These are phyloP conservation scores for Struthidea cinerea DNA, from an alignment of 2,113 vertebrate genomes.

Conservation along the genomic window DNA sequence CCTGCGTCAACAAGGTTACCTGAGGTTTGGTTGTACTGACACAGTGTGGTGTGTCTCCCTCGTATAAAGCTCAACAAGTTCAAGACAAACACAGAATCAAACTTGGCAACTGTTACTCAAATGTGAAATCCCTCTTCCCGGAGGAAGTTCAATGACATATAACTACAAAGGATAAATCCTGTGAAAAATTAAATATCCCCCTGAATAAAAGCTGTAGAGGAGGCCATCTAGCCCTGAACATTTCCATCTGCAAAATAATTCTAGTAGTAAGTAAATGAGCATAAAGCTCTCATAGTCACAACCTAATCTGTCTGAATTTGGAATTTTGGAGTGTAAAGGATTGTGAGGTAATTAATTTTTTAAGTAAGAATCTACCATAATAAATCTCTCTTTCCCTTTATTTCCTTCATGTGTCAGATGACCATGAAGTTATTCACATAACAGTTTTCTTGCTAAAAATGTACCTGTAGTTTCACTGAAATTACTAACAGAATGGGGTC, in stretches of 20 bases:
- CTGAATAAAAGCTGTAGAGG: background rate
- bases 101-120: background rate
- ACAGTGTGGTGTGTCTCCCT: background rate
- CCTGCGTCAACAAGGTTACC: conserved; percentile 40
- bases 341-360: background rate
- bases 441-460: background rate
- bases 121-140: background rate
- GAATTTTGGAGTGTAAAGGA: background rate
- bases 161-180: background rate
- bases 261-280: background rate
- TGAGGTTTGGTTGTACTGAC: conserved; percentile 8
- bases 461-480: background rate
- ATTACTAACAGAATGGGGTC: background rate
- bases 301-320: background rate
- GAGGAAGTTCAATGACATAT: background rate
- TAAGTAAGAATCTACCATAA: background rate
- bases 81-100: background rate
- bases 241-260: background rate
- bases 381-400: background rate
- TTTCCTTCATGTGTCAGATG: background rate
- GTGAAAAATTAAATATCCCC: background rate
- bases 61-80: background rate
- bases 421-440: background rate
- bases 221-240: background rate
- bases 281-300: background rate